Conservation (phyloP, 2,113 vertebrate genomes). For the Pogona vitticeps region DNA sequence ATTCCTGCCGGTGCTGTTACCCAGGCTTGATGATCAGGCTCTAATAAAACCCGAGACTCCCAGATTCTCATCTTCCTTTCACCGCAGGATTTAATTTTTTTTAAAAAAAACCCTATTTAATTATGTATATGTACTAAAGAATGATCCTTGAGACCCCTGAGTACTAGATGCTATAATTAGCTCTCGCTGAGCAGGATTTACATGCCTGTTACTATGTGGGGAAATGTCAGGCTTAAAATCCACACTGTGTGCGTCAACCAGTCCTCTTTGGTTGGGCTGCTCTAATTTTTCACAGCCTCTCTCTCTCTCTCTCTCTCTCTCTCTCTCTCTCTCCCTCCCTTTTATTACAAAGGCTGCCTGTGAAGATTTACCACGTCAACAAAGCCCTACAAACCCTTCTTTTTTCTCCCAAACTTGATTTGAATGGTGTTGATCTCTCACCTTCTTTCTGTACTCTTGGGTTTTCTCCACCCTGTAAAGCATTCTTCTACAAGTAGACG, state of each 20-base stretch:
- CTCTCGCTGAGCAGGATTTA: conserved; percentile 67
- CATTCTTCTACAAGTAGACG: neutral
- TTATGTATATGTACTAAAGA: conserved; percentile 55
- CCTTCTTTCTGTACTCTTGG: neutral
- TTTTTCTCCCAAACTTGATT: neutral
- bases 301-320: no score
- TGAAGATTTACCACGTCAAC: neutral
- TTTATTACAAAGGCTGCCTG: conserved; percentile 17
- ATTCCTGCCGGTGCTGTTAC: conserved; percentile 45
- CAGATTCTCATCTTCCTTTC: conserved; percentile 34
- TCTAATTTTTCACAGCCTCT: conserved; percentile 45
- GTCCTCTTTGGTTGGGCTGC: conserved; percentile 36
- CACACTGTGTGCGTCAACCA: accelerated
- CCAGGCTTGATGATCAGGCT: conserved; percentile 45
- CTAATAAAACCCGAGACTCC: conserved; percentile 51
- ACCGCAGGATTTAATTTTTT: conserved; percentile 48
- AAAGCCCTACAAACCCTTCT: neutral
- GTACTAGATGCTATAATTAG: conserved; percentile 75
- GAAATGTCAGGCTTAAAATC: conserved; percentile 49
- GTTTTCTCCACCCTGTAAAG: neutral
- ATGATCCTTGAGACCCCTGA: conserved; percentile 39
- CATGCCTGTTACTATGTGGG: conserved; percentile 68
- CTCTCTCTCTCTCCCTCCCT: neutral
- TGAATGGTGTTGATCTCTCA: neutral
- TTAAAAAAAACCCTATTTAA: conserved; percentile 22